Conservation (phyloP, 2,113 vertebrate species). For the Lipophrys pholis region DNA sequence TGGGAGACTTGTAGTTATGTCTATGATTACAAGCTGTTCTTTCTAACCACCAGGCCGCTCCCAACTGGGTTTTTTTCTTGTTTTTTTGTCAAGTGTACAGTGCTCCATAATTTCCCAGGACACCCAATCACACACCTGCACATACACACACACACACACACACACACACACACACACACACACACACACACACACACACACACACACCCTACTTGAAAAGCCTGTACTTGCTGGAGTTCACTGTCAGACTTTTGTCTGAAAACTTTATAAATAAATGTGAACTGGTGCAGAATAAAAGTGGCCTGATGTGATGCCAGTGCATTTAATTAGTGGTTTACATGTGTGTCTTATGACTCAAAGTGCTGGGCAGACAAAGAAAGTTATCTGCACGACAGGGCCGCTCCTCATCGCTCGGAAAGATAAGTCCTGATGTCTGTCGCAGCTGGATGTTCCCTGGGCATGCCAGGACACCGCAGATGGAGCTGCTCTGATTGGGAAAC, state of each 20-base stretch:
- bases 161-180: slow-evolving; percentile 16
- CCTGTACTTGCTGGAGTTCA: background rate
- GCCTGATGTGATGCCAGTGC: background rate
- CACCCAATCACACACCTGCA: slow-evolving; percentile 20
- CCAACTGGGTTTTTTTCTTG: slow-evolving; percentile 11
- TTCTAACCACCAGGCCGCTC: slow-evolving; percentile 3
- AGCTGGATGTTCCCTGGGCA: slow-evolving; percentile 22
- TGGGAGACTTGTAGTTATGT: slow-evolving; percentile 4
- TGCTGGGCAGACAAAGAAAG: background rate
- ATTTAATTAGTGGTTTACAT: background rate
- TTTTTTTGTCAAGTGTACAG: background rate
- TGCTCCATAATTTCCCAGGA: slow-evolving; percentile 19
- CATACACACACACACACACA: slow-evolving; percentile 21
- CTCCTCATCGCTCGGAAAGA: slow-evolving; percentile 10
- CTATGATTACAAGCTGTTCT: slow-evolving; percentile 46
- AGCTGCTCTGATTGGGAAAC: slow-evolving; percentile 46
- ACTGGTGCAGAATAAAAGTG: background rate
- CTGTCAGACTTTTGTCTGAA: no score
- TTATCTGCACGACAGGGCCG: background rate
- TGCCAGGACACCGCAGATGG: slow-evolving; percentile 36
- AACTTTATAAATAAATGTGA: no score
- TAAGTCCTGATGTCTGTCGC: slow-evolving; percentile 38
- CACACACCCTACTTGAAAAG: background rate
- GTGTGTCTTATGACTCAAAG: slow-evolving; percentile 2
- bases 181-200: background rate